These are phyloP conservation scores for Epicauta chinensis DNA, from an alignment of 1,140 invertebrate species.

Conservation along the genomic window DNA sequence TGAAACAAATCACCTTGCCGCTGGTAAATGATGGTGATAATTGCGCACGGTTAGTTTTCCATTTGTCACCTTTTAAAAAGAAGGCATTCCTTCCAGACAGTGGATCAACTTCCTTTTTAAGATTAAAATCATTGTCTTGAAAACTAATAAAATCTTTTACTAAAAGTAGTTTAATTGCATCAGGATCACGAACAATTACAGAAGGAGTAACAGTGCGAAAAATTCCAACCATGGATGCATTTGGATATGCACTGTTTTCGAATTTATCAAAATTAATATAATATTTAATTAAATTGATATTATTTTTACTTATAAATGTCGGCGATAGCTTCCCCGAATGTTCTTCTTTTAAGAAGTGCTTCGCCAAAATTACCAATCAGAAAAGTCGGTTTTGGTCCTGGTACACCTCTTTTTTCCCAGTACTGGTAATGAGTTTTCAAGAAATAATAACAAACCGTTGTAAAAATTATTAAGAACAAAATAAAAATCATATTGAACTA, in stretches of 20 bases:
- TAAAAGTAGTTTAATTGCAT: constrained; percentile 38
- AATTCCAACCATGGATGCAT: not conserved
- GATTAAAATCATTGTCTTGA: constrained; percentile 30
- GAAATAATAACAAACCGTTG: not conserved
- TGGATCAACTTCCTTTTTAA: constrained; percentile 19
- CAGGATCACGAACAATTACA: constrained; percentile 41
- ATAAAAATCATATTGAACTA: not conserved
- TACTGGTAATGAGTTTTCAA: constrained; percentile 21
- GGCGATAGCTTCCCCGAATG: constrained; percentile 3
- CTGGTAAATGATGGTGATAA: constrained; percentile 49
- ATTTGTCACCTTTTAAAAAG: constrained; percentile 43
- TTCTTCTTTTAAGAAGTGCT: constrained; percentile 8
- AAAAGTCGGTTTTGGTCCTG: constrained; percentile 21
- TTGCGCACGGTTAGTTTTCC: constrained; percentile 48
- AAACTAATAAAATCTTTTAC: constrained; percentile 38
- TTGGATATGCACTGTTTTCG: not conserved
- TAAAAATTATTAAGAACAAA: not conserved
- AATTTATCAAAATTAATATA: no score
- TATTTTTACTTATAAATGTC: constrained; percentile 28
- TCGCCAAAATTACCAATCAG: constrained; percentile 38
- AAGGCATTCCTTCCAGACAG: constrained; percentile 40
- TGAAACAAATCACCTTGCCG: constrained; percentile 32
- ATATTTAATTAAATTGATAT: no score
- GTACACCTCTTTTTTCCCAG: constrained; percentile 29
- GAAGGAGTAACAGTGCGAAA: not conserved